A percentile compares a stretch with the other conserved stretches of the same genome.
Evolutionary conservation across 2,113 vertebrate genomes (phyloP).

Genomic region (Fulmarus glacialis): DNA sequence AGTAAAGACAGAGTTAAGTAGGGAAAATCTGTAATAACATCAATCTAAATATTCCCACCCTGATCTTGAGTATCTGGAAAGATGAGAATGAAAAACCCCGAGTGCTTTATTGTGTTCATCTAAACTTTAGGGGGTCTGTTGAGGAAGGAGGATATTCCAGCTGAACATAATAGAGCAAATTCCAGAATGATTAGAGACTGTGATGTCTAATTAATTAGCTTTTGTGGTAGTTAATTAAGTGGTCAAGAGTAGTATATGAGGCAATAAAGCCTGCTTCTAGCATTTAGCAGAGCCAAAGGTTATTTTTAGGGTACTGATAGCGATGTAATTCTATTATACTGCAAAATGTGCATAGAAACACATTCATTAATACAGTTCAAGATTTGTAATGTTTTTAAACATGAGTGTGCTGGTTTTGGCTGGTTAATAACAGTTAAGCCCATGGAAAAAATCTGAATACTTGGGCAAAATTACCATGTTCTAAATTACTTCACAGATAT

Average conservation of each 20-base stretch:
- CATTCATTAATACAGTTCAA: background rate
- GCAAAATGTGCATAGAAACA: background rate
- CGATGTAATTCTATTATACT: background rate
- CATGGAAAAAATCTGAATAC: background rate
- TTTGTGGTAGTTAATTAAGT: slow-evolving; percentile 56
- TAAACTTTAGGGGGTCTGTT: slow-evolving; percentile 40
- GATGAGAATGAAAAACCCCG: background rate
- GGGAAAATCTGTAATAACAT: background rate
- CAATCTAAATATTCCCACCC: background rate
- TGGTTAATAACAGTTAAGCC: background rate
- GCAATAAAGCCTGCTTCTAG: slow-evolving; percentile 30
- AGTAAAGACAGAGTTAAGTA: background rate
- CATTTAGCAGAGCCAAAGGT: background rate
- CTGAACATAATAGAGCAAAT: slow-evolving; percentile 53
- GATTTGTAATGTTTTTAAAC: background rate
- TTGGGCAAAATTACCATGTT: background rate
- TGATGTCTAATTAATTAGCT: slow-evolving; percentile 63
- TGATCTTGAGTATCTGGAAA: background rate
- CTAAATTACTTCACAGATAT: background rate
- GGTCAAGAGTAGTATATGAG: slow-evolving; percentile 34
- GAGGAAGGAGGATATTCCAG: slow-evolving; percentile 51
- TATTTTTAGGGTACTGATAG: slow-evolving; percentile 1
- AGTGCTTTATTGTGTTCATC: slow-evolving; percentile 1
- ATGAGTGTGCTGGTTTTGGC: background rate
- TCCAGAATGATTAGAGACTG: slow-evolving; percentile 46